Percentiles rank a stretch among this genome's conserved stretches.
Evolutionary conservation across 2,113 vertebrate species (phyloP).

Genomic region (Silurus meridionalis): DNA sequence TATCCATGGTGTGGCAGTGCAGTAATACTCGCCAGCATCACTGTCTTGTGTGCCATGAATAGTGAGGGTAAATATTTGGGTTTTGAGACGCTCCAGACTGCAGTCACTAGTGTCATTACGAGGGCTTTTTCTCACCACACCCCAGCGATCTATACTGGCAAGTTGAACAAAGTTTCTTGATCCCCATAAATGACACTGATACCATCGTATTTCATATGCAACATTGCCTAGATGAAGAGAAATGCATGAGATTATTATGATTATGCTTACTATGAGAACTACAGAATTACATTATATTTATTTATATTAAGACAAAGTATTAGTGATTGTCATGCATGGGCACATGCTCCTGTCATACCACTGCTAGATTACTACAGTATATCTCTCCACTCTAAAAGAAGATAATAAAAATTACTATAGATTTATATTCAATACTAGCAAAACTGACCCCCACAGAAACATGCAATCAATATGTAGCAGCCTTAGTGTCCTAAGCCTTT

Average conservation of each 20-base stretch:
- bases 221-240: conserved; percentile 74
- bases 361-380: no score
- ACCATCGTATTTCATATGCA: conserved; percentile 89
- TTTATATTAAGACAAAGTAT: background rate
- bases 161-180: conserved; percentile 69
- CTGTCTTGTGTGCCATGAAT: conserved; percentile 83
- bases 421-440: no score
- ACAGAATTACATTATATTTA: no score
- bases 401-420: no score
- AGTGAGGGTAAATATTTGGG: conserved; percentile 76
- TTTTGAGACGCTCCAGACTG: conserved; percentile 80
- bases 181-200: conserved; percentile 74
- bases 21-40: conserved; percentile 88
- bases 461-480: no score
- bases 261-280: background rate
- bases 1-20: conserved; percentile 85
- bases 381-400: no score
- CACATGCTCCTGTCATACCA: background rate
- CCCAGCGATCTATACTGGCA: conserved; percentile 79
- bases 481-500: no score
- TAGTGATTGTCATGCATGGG: background rate
- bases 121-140: conserved; percentile 72
- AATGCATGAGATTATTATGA: background rate
- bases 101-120: conserved; percentile 84
- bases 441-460: no score